Percentiles rank a stretch among this genome's conserved stretches.
These are phyloP conservation scores for Lepidurus couesii DNA, from an alignment of 1,140 invertebrate species.

Conservation along the genomic window DNA sequence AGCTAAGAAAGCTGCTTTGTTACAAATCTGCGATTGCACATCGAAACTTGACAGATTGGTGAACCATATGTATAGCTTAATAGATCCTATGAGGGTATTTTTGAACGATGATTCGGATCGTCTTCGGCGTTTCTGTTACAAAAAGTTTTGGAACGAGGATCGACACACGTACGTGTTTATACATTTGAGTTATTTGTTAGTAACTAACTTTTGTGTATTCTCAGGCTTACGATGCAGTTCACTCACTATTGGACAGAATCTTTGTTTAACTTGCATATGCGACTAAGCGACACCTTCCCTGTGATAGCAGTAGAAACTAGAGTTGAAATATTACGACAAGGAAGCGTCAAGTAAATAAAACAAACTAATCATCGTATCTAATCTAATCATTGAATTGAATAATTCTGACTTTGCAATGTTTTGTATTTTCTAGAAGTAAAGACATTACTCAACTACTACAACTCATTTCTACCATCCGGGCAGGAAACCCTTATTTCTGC, in stretches of 20 bases:
- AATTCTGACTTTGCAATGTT: neutral
- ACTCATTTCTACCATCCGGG: neutral
- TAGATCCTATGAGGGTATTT: neutral
- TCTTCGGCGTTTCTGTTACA: neutral
- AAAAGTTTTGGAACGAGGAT: neutral
- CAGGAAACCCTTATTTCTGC: neutral
- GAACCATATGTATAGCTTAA: neutral
- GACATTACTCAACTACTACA: neutral
- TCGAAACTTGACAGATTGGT: neutral
- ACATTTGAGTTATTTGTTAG: neutral
- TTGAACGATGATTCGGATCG: neutral
- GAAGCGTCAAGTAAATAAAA: neutral
- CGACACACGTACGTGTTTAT: neutral
- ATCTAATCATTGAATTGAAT: neutral
- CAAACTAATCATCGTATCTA: neutral
- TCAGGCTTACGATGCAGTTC: neutral
- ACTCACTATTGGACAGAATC: neutral
- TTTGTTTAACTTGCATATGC: neutral
- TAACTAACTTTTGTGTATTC: neutral
- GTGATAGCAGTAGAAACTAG: neutral
- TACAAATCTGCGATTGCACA: neutral
- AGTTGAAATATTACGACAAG: neutral
- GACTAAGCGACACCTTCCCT: neutral
- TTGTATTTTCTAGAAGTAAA: neutral
- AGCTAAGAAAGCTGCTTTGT: neutral